Base-by-base conservation (phyloP, 1,140 invertebrate species). In the Micrasema minimum region DNA sequence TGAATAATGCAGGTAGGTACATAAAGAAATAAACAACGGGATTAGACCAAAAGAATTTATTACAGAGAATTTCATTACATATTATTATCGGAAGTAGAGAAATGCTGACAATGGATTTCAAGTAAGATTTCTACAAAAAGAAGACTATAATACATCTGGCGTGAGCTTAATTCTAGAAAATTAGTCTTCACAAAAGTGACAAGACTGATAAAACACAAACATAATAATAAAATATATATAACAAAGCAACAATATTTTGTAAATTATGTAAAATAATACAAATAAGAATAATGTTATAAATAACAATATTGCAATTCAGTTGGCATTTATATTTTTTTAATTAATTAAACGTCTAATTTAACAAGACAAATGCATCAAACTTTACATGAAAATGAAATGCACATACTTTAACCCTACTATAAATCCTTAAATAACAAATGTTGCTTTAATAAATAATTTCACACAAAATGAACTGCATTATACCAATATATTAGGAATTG, bases 51-150 rank as follows among this genome's bases (percentile, higher is more conserved):
- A 75, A 69, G 73, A 75, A 75, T 75, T 75, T 75, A 75, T 75
- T 75, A 75, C 74, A 75, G 70, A 75, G 69, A 75, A 75, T 75
- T 72, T 75, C 66, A 75, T 75, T 75, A 75, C 69, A 75, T 75
- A 75, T 75, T 66, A 75, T 75, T 69, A 72, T 75, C 74, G 74
- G 74, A 75, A 75, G 74, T 72, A 72, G 74, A 75, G 74, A 75
- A 75, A 72, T 75, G 74, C 74, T 75, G 74, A 75, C 74, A 75
- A 75, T 75, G 69, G 74, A 72, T 75, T 75, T 53, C 62, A 75
- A 75, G 74, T 62, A 73, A 75, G 69, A 74, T 74, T 68, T 72
- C 74, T 75, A 75, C 74, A 71, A 75, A 71, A 75, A 75, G 59
- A 75, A 75, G 73, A 75, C 70, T 70, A 75, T 69, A 71, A 75